Base-by-base conservation (phyloP, 1,140 invertebrate species). In the Cherax destructor region DNA sequence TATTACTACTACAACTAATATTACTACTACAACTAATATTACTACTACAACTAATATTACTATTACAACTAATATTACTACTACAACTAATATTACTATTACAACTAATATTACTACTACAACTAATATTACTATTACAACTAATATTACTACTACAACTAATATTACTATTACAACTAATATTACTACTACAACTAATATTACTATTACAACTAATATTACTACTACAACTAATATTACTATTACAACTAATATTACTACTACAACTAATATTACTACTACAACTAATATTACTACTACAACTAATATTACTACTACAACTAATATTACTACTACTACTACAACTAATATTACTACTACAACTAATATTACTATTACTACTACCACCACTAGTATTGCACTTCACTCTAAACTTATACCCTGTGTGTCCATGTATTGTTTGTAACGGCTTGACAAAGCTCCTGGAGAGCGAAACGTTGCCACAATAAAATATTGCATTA, bases 381-480 rank as follows among this genome's bases (percentile, higher is more conserved):
- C 41, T 7, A 74, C 21, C 18, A 56, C 88, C 21, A 93, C n/a
- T n/a, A n/a, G n/a, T n/a, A n/a, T n/a, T n/a, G n/a, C n/a, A n/a
- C n/a, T n/a, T n/a, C n/a, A n/a, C 88, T 77, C 91, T 78, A 50
- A 98, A 98, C 94, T 98, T 97, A 94, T 98, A 98, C 94, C 98
- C 98, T n/a, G 96, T 98, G 79, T 97, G 96, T 52, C 97, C 96
- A 94, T 98, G 98, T 4, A 97, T 96, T 0, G n/a, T n/a, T n/a
- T n/a, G n/a, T n/a, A n/a, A n/a, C n/a, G n/a, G n/a, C n/a, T n/a
- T n/a, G n/a, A n/a, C n/a, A n/a, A n/a, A n/a, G n/a, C n/a, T n/a
- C n/a, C n/a, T n/a, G n/a, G n/a, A n/a, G n/a, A n/a, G n/a, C 97
- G 96, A 77, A 98, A 93, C 59, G 93, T n/a, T n/a, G n/a, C n/a